A percentile compares a stretch with the other conserved stretches of the same genome.
phyloP scores from a whole-genome alignment of 2,797 vertebrate species.

The Petrocephalus schoutedeni region DNA sequence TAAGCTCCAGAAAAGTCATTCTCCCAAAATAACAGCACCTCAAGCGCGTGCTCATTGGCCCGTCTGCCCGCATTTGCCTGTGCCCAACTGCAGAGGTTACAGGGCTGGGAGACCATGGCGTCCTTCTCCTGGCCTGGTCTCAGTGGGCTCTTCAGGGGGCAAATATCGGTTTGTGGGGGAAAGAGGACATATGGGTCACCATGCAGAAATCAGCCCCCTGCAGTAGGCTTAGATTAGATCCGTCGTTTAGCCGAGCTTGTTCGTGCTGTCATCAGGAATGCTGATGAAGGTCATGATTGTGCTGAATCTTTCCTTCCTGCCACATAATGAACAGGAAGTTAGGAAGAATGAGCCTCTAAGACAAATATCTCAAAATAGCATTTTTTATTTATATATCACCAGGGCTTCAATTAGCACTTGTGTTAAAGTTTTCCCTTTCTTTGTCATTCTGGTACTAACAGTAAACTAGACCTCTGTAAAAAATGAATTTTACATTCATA shows the following conservation, averaged over 20 bases:
- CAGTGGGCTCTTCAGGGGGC: neutral
- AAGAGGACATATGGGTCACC: neutral
- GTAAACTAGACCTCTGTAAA: neutral
- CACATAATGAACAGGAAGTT: slow-evolving; percentile 14
- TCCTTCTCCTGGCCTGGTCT: neutral
- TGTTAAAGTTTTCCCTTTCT: neutral
- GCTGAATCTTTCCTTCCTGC: slow-evolving; percentile 10
- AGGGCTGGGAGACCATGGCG: neutral
- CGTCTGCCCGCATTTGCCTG: slow-evolving; percentile 61
- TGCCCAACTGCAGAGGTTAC: slow-evolving; percentile 38
- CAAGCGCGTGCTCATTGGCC: slow-evolving; percentile 54
- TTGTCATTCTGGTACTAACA: neutral
- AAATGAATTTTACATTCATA: neutral
- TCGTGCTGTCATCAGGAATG: slow-evolving; percentile 5
- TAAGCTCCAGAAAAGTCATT: slow-evolving; percentile 25
- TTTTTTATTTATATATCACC: neutral
- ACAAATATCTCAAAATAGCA: neutral
- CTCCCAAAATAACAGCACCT: slow-evolving; percentile 58
- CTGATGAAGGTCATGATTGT: neutral
- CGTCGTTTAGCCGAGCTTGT: neutral
- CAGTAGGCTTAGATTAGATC: slow-evolving; percentile 12
- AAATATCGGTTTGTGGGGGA: neutral
- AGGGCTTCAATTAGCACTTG: neutral
- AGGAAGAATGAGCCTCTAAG: neutral
- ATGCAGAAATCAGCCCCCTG: slow-evolving; percentile 2